Evolutionary conservation across 2,888 invertebrate genomes (phyloP).

Genomic region (Folsomia candida): DNA sequence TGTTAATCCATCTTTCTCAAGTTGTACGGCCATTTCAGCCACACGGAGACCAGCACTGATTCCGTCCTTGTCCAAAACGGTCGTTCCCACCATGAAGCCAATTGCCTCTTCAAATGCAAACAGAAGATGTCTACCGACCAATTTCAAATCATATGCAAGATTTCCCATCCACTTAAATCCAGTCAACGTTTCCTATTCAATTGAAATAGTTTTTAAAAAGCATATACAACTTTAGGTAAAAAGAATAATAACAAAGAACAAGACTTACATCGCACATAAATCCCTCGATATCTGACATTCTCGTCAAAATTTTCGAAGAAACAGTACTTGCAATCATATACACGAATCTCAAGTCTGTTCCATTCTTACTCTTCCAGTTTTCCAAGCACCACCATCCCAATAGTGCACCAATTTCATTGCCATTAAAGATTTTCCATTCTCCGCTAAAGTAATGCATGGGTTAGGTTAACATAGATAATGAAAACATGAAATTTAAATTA

Average conservation of each 20-base stretch:
- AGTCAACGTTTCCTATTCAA: constrained; percentile 78
- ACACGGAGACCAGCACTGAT: constrained; percentile 80
- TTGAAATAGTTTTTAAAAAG: background rate
- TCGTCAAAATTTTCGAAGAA: constrained; percentile 86
- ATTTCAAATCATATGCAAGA: constrained; percentile 68
- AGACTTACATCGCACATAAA: constrained; percentile 63
- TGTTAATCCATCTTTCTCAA: constrained; percentile 60
- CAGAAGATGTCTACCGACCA: constrained; percentile 71
- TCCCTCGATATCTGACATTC: constrained; percentile 76
- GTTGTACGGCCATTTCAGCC: constrained; percentile 71
- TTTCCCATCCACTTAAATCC: constrained; percentile 99
- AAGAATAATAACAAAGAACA: background rate
- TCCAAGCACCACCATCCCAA: constrained; percentile 90
- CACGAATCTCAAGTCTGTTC: constrained; percentile 11
- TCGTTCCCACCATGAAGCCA: constrained; percentile 90
- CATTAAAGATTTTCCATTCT: constrained; percentile 85
- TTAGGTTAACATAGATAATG: too few relatives aligned
- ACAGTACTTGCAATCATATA: constrained; percentile 79
- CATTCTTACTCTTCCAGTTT: constrained; percentile 57
- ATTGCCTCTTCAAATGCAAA: constrained; percentile 99
- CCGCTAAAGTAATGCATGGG: constrained; percentile 58
- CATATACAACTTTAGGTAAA: background rate
- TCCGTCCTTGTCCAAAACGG: constrained; percentile 94
- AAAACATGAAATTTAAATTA: constrained; percentile 5
- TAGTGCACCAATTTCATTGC: constrained; percentile 91